These are phyloP conservation scores for Poeciliopsis occidentalis DNA, from an alignment of 2,113 vertebrate species.

Conservation along the genomic window DNA sequence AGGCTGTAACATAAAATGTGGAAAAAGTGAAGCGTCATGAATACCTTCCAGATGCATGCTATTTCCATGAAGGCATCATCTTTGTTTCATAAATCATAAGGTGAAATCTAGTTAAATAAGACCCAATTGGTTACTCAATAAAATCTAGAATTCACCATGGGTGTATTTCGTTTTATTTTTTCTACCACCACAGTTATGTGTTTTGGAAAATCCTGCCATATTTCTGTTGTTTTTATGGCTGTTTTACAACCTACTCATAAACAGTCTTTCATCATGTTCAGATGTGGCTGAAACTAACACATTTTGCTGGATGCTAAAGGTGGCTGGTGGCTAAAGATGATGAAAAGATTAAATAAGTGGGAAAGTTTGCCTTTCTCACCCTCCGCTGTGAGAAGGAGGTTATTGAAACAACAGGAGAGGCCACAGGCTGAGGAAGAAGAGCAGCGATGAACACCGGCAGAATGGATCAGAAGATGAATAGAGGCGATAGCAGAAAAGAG, in stretches of 20 bases:
- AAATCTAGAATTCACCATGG: not conserved
- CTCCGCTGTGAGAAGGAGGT: conserved; percentile 40
- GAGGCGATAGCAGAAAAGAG: conserved; percentile 25
- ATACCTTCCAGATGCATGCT: too few relatives aligned
- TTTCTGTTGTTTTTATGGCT: not conserved
- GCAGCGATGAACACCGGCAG: conserved; percentile 5
- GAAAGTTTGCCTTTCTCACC: conserved; percentile 80
- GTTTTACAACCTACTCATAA: not conserved
- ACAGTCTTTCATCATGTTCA: not conserved
- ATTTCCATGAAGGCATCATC: too few relatives aligned
- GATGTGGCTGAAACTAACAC: conserved; percentile 7
- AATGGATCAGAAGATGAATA: conserved; percentile 47
- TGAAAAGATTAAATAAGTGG: conserved; percentile 45
- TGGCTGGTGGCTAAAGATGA: conserved; percentile 10
- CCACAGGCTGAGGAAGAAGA: conserved; percentile 48
- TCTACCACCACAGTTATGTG: not conserved
- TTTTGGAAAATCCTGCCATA: not conserved
- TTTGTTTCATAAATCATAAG: too few relatives aligned
- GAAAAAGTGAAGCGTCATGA: too few relatives aligned
- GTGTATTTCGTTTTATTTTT: not conserved
- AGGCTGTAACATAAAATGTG: too few relatives aligned
- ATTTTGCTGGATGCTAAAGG: conserved; percentile 7
- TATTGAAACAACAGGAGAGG: conserved; percentile 49
- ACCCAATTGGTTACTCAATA: not conserved
- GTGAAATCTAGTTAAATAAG: too few relatives aligned